phyloP scores from a whole-genome alignment of 2,797 vertebrate species.

The Myotis daubentonii region DNA sequence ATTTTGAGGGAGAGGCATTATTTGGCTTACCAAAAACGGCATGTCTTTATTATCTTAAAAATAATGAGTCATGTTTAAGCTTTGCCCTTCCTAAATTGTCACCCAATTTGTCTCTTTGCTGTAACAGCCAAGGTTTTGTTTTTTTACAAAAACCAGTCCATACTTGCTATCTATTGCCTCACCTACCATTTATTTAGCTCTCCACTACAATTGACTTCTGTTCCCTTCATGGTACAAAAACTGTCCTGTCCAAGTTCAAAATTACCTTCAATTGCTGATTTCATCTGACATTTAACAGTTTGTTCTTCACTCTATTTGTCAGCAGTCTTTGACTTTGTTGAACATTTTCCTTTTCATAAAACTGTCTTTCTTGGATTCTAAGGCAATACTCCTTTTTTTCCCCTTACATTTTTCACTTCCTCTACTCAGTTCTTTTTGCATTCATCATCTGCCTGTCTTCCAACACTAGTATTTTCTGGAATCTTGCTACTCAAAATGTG shows the following conservation, averaged over 20 bases:
- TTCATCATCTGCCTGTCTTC: background rate
- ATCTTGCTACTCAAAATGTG: background rate
- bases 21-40: background rate
- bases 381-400: background rate
- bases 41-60: constrained; percentile 12
- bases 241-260: constrained; percentile 32
- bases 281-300: constrained; percentile 22
- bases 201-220: background rate
- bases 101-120: background rate
- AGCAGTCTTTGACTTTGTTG: background rate
- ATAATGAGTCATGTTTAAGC: background rate
- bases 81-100: background rate
- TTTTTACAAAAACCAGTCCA: background rate
- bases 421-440: background rate
- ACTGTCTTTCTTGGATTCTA: background rate
- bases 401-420: background rate
- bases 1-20: rapidly evolving
- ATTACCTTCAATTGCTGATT: constrained; percentile 25
- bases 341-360: constrained; percentile 30
- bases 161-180: background rate
- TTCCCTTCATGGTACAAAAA: background rate
- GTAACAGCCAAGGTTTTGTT: background rate
- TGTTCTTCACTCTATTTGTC: background rate
- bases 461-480: constrained; percentile 37
- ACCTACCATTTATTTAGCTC: background rate